A percentile compares a stretch with the other conserved stretches of the same genome.
Evolutionary conservation across 1,140 invertebrate species (phyloP).

Genomic region (Tetramorium alpestre): DNA sequence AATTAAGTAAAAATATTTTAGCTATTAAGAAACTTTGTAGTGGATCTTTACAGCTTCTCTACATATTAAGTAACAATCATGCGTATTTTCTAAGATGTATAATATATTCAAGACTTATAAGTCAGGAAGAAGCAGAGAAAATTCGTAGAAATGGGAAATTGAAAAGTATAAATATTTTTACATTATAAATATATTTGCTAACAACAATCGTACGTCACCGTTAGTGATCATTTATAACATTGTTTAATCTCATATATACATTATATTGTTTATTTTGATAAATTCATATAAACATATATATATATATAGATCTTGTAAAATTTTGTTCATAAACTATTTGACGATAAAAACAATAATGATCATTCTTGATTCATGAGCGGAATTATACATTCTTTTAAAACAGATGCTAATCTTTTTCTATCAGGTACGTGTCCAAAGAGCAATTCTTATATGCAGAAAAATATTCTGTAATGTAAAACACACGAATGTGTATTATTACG

Average conservation of each 20-base stretch:
- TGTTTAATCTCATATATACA: conserved; percentile 21
- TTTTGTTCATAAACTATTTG: conserved; percentile 32
- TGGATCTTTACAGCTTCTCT: background rate
- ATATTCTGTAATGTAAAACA: background rate
- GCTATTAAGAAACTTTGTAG: background rate
- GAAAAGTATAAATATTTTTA: background rate
- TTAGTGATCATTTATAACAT: conserved; percentile 20
- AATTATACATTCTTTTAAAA: conserved; percentile 1
- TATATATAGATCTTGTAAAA: conserved; percentile 31
- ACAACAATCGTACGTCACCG: conserved; percentile 8
- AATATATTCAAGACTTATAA: background rate
- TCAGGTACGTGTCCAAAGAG: conserved; percentile 22
- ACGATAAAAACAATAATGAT: conserved; percentile 49
- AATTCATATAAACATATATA: background rate
- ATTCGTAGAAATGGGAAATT: background rate
- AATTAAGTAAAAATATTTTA: background rate
- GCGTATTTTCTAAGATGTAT: background rate
- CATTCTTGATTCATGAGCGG: conserved; percentile 6
- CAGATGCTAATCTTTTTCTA: conserved; percentile 3
- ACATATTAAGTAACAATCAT: background rate
- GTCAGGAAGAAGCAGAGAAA: background rate
- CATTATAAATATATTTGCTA: conserved; percentile 51
- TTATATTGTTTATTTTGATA: background rate
- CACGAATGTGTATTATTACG: background rate
- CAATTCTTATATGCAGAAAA: conserved; percentile 6